These are phyloP conservation scores for Drosophila kurseongensis DNA, from an alignment of 1,140 invertebrate species.

Conservation along the genomic window DNA sequence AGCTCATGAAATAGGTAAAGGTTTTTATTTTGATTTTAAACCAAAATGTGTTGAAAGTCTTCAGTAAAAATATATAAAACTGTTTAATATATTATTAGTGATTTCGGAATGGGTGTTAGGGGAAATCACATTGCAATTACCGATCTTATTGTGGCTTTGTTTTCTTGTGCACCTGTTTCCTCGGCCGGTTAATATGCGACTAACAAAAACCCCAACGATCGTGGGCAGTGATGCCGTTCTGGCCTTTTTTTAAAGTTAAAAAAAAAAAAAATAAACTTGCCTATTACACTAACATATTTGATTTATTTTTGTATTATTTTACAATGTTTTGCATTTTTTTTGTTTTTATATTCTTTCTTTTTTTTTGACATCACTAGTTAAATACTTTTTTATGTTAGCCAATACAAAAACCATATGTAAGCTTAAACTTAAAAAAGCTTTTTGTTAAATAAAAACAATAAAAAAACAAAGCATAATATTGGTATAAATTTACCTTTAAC, in stretches of 20 bases:
- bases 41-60: neutral
- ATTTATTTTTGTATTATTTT: neutral
- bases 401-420: neutral
- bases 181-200: constrained; percentile 57
- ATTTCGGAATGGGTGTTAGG: constrained; percentile 10
- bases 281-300: no score
- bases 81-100: constrained; percentile 1
- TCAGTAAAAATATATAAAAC: neutral
- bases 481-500: neutral
- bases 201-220: constrained; percentile 33
- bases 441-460: neutral
- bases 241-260: neutral
- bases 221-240: neutral
- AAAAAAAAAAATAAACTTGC: no score
- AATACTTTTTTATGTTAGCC: neutral
- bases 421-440: neutral
- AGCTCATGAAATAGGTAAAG: neutral
- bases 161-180: constrained; percentile 55
- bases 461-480: neutral
- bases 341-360: neutral
- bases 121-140: constrained; percentile 41
- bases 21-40: neutral
- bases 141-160: constrained; percentile 41
- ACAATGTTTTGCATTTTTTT: neutral
- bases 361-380: neutral